Conservation (phyloP, 2,888 invertebrate species). For the Leucophenga montana region DNA sequence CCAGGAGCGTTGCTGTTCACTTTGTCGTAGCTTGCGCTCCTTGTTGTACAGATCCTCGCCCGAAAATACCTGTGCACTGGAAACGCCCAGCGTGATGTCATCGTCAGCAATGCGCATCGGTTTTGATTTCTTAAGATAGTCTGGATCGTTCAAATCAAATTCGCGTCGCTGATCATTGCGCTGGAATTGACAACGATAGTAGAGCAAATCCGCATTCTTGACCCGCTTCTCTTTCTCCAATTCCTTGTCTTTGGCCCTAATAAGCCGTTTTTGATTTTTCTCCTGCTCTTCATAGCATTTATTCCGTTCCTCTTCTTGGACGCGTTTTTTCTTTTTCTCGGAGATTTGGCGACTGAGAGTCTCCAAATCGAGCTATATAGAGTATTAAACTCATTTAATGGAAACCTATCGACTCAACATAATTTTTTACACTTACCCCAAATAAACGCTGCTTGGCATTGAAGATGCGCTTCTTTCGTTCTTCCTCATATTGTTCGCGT, state of each 20-base stretch:
- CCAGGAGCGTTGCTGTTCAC: slow-evolving; percentile 87
- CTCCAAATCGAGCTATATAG: slow-evolving; percentile 81
- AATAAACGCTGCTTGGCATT: slow-evolving; percentile 86
- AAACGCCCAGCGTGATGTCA: slow-evolving; percentile 83
- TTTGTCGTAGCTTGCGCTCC: slow-evolving; percentile 82
- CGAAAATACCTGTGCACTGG: slow-evolving; percentile 89
- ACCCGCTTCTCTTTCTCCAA: slow-evolving; percentile 77
- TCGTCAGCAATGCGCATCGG: slow-evolving; percentile 82
- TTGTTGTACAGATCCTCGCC: slow-evolving; percentile 86
- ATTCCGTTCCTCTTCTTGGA: slow-evolving; percentile 75
- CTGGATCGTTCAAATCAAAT: slow-evolving; percentile 90
- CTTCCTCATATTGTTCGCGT: slow-evolving; percentile 83
- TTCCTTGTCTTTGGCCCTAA: slow-evolving; percentile 79
- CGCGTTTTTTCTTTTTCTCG: slow-evolving; percentile 81
- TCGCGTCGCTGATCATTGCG: slow-evolving; percentile 85
- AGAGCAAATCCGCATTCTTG: slow-evolving; percentile 81
- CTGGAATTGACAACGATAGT: slow-evolving; percentile 84
- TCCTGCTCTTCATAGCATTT: slow-evolving; percentile 64
- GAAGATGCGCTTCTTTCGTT: slow-evolving; percentile 86
- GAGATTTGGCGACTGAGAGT: slow-evolving; percentile 85
- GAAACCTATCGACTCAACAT: neutral
- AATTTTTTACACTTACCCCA: slow-evolving; percentile 78
- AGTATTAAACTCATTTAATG: slow-evolving; percentile 72
- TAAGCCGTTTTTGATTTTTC: slow-evolving; percentile 59
- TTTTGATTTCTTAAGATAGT: slow-evolving; percentile 81